Evolutionary conservation across 2,113 vertebrate species (phyloP).

Genomic region (Corvus cornix): DNA sequence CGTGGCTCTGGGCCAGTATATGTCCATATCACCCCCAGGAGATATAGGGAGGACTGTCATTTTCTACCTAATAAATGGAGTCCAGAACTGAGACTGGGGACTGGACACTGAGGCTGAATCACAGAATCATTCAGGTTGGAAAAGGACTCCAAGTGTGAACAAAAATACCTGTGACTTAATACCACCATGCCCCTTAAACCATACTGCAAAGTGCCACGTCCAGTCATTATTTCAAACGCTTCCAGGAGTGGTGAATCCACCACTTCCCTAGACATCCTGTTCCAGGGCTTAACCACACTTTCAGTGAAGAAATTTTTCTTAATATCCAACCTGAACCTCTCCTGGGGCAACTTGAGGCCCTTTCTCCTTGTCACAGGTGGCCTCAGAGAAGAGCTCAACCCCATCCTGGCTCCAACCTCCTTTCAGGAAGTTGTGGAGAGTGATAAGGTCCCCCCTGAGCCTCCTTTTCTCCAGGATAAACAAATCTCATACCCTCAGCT

Average conservation of each 20-base stretch:
- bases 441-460: too few species aligned
- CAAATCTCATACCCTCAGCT: neutral
- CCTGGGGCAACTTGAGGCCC: neutral
- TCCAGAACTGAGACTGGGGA: neutral
- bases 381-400: neutral
- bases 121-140: neutral
- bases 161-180: neutral
- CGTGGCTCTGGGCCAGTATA: neutral
- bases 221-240: too few species aligned
- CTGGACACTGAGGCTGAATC: neutral
- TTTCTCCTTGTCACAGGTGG: neutral
- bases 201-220: neutral
- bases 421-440: neutral
- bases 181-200: neutral
- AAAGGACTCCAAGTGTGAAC: neutral
- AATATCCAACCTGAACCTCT: neutral
- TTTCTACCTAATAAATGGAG: neutral
- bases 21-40: neutral
- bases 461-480: neutral
- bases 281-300: neutral
- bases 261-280: neutral
- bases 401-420: neutral
- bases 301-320: neutral
- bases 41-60: fast-evolving
- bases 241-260: neutral